Evolutionary conservation across 2,113 vertebrate genomes (phyloP).

Genomic region (Solea solea): DNA sequence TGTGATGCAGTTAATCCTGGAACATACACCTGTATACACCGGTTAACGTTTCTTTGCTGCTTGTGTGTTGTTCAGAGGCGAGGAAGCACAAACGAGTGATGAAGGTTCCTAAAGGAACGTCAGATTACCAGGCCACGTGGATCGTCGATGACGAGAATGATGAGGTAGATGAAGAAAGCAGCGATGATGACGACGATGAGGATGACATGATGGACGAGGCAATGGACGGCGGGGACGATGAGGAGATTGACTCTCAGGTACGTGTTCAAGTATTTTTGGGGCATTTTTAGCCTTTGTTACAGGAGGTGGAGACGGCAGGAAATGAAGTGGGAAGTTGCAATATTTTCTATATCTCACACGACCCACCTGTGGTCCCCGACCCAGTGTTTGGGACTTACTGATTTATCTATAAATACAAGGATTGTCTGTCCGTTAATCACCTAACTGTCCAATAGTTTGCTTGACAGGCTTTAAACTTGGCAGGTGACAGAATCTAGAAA

Average conservation of each 20-base stretch:
- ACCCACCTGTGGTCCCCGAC: too few species aligned
- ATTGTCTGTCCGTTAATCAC: too few species aligned
- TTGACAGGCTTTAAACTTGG: too few species aligned
- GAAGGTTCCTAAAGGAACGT: constrained; percentile 95
- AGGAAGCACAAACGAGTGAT: constrained; percentile 82
- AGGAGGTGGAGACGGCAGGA: not conserved
- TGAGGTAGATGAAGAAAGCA: constrained; percentile 80
- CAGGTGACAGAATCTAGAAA: too few species aligned
- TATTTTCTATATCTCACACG: too few species aligned
- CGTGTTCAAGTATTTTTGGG: not conserved
- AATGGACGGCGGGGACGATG: constrained; percentile 65
- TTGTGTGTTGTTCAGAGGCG: constrained; percentile 75
- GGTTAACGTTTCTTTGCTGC: not conserved
- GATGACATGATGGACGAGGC: constrained; percentile 79
- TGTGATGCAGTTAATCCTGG: too few species aligned
- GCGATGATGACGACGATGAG: constrained; percentile 72
- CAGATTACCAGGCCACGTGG: constrained; percentile 96
- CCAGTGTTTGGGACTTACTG: too few species aligned
- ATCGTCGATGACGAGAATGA: constrained; percentile 85
- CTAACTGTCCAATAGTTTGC: too few species aligned
- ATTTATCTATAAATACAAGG: too few species aligned
- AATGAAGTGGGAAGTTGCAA: not conserved
- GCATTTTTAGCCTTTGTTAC: not conserved
- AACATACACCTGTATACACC: too few species aligned
- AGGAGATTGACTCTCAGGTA: constrained; percentile 86